These are phyloP conservation scores for Sarotherodon lohbergeri DNA, from an alignment of 2,113 vertebrate species.

Conservation along the genomic window DNA sequence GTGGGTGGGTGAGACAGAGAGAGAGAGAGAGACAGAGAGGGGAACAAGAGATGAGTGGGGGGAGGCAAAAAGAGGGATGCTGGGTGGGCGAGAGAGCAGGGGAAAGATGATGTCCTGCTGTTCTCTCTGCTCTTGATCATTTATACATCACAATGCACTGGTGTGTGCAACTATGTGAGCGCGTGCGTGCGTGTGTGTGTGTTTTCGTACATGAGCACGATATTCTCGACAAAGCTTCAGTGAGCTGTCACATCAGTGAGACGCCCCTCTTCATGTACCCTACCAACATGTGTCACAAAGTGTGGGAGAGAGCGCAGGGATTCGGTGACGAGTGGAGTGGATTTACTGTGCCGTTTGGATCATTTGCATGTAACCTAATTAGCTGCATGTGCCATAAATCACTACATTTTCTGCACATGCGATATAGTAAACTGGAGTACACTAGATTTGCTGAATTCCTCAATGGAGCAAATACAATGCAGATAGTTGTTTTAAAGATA, in stretches of 20 bases:
- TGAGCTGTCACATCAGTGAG: conserved; percentile 38
- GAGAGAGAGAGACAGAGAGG: neutral
- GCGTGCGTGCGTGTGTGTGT: neutral
- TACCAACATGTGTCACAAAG: conserved; percentile 1
- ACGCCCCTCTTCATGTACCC: conserved; percentile 14
- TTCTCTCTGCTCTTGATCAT: conserved; percentile 57
- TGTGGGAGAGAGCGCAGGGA: conserved; percentile 14
- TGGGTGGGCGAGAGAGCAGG: conserved; percentile 26
- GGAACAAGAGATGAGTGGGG: neutral
- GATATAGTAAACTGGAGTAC: neutral
- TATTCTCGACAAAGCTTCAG: conserved; percentile 29
- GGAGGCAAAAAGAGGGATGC: neutral
- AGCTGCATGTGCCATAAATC: conserved; percentile 41
- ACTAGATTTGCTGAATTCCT: neutral
- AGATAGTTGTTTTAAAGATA: neutral
- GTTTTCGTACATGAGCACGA: neutral
- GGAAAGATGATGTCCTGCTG: conserved; percentile 49
- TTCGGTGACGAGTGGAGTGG: neutral
- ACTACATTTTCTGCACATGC: neutral
- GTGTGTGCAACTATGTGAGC: neutral
- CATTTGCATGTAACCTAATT: conserved; percentile 49
- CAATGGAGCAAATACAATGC: neutral
- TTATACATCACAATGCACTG: conserved; percentile 58
- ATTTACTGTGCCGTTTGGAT: conserved; percentile 8
- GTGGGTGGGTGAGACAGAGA: conserved; percentile 14